Evolutionary conservation across 2,113 vertebrate species (phyloP).

Genomic region (Micromys minutus): DNA sequence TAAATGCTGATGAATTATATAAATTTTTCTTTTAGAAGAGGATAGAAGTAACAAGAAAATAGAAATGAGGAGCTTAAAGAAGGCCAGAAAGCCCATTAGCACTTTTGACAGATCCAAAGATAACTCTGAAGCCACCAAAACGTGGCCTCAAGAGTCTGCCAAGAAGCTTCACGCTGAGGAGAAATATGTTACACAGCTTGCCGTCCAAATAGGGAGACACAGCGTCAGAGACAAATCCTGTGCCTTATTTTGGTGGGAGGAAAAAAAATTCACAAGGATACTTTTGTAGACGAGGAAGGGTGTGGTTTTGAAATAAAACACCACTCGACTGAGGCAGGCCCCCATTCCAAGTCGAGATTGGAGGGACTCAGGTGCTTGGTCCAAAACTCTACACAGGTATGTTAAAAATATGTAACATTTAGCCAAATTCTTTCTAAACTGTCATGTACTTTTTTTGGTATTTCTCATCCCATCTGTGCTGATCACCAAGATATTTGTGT

Average conservation of each 20-base stretch:
- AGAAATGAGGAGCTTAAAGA: slow-evolving; percentile 88
- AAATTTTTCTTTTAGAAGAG: slow-evolving; percentile 79
- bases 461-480: slow-evolving; percentile 91
- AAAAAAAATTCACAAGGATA: slow-evolving; percentile 71
- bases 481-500: slow-evolving; percentile 91
- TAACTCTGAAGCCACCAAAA: slow-evolving; percentile 88
- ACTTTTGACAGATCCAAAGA: slow-evolving; percentile 91
- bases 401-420: slow-evolving; percentile 82
- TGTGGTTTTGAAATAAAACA: slow-evolving; percentile 70
- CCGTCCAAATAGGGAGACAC: slow-evolving; percentile 88
- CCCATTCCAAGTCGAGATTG: slow-evolving; percentile 58
- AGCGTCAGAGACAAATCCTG: slow-evolving; percentile 84
- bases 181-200: slow-evolving; percentile 92
- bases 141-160: slow-evolving; percentile 90
- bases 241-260: slow-evolving; percentile 81
- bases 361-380: slow-evolving; percentile 65
- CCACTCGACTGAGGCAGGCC: slow-evolving; percentile 65
- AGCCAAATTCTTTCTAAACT: slow-evolving; percentile 89
- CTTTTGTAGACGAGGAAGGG: slow-evolving; percentile 61
- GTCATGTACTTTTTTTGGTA: slow-evolving; percentile 88
- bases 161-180: slow-evolving; percentile 90
- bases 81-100: slow-evolving; percentile 90
- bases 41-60: slow-evolving; percentile 88
- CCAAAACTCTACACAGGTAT: slow-evolving; percentile 83
- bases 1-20: slow-evolving; percentile 81